These are phyloP conservation scores for Aleiodes alternator DNA, from an alignment of 2,888 invertebrate genomes.

Conservation along the genomic window DNA sequence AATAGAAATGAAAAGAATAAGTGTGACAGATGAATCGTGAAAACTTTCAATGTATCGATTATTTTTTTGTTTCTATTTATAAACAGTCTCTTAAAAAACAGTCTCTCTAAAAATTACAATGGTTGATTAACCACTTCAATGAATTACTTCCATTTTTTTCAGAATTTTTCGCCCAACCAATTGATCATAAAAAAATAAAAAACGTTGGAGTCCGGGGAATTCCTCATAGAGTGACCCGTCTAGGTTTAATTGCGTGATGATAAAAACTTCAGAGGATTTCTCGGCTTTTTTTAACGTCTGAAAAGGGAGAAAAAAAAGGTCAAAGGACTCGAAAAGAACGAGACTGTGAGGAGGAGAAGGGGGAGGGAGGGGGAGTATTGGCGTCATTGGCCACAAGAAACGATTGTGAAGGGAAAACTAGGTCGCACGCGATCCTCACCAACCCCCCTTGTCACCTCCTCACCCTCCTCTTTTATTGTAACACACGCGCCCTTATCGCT, in stretches of 20 bases:
- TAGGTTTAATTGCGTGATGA: neutral
- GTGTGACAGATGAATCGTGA: too few species aligned
- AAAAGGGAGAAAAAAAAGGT: slow-evolving; percentile 6
- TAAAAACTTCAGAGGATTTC: slow-evolving; percentile 4
- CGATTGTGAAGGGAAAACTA: slow-evolving; percentile 48
- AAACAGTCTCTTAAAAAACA: too few species aligned
- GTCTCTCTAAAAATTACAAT: too few species aligned
- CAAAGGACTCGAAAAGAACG: neutral
- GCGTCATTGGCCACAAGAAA: slow-evolving; percentile 18
- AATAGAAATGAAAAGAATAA: too few species aligned
- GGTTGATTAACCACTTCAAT: too few species aligned
- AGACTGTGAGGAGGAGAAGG: slow-evolving; percentile 7
- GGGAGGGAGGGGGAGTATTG: neutral
- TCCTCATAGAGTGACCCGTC: neutral
- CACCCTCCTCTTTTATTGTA: slow-evolving; percentile 15
- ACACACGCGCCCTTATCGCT: slow-evolving; percentile 57
- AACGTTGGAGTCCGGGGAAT: too few species aligned
- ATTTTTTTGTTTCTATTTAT: too few species aligned
- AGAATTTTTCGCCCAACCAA: too few species aligned
- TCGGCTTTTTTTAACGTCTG: neutral
- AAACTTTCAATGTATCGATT: too few species aligned
- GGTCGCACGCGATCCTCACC: slow-evolving; percentile 55
- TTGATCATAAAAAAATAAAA: too few species aligned
- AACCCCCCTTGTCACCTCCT: slow-evolving; percentile 21
- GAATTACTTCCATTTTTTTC: too few species aligned